A percentile compares a stretch with the other conserved stretches of the same genome.
Evolutionary conservation across 2,888 invertebrate species (phyloP).

Genomic region (Cheilosia scutellata): DNA sequence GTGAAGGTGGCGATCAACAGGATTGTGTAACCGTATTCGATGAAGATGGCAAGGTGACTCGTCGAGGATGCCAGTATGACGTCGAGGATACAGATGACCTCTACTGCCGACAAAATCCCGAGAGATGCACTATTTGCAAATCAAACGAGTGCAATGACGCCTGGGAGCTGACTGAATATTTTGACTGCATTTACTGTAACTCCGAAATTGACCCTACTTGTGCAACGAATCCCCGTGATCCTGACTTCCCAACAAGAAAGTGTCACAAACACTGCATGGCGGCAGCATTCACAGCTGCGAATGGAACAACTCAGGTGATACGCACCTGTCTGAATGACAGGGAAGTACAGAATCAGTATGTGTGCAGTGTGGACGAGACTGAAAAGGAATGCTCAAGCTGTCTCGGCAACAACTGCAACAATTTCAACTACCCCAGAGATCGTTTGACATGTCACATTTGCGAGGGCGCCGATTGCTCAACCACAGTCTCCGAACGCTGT

Average conservation of each 20-base stretch:
- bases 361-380: constrained; percentile 77
- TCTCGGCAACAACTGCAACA: constrained; percentile 77
- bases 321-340: constrained; percentile 82
- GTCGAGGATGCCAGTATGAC: constrained; percentile 80
- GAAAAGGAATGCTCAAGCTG: constrained; percentile 78
- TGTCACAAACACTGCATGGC: constrained; percentile 81
- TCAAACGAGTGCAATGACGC: constrained; percentile 82
- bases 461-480: constrained; percentile 74
- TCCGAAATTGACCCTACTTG: constrained; percentile 76
- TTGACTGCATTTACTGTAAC: constrained; percentile 80
- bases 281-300: constrained; percentile 76
- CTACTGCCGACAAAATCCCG: constrained; percentile 77
- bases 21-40: constrained; percentile 82
- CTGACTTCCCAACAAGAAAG: constrained; percentile 75
- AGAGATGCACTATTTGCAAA: constrained; percentile 79
- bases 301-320: constrained; percentile 76
- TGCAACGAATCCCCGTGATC: constrained; percentile 28
- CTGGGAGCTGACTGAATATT: constrained; percentile 78
- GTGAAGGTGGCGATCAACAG: constrained; percentile 78
- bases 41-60: constrained; percentile 65
- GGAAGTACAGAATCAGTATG: constrained; percentile 77
- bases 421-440: constrained; percentile 79
- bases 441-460: constrained; percentile 80
- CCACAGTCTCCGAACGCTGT: constrained; percentile 77
- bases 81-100: constrained; percentile 81